Conservation (phyloP, 2,888 invertebrate genomes). For the Alitta virens region DNA sequence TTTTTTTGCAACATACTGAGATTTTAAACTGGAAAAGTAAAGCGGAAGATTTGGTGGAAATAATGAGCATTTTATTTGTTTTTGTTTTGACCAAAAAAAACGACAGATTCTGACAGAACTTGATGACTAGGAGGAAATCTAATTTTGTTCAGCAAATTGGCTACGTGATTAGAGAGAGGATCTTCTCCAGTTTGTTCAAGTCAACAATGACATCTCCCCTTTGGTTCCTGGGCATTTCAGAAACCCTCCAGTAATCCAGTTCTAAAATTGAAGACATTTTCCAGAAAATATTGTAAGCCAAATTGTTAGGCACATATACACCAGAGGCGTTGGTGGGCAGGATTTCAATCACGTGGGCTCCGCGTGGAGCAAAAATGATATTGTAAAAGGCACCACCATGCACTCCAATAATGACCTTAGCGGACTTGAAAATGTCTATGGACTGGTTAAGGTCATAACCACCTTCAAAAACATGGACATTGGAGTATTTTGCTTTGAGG, state of each 20-base stretch:
- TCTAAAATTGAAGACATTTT: slow-evolving; percentile 11
- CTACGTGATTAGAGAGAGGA: background rate
- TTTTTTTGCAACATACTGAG: too few species aligned
- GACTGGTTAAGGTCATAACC: slow-evolving; percentile 3
- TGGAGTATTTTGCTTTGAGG: slow-evolving; percentile 2
- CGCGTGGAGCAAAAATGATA: slow-evolving; percentile 10
- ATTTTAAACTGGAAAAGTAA: too few species aligned
- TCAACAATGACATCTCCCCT: slow-evolving; percentile 6
- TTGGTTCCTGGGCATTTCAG: slow-evolving; percentile 1
- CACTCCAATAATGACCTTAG: slow-evolving; percentile 19
- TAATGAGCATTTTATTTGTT: too few species aligned
- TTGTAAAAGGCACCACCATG: slow-evolving; percentile 25
- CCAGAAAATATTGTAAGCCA: slow-evolving; percentile 15
- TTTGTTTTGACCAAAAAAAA: too few species aligned
- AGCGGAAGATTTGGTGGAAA: too few species aligned
- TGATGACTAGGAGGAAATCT: too few species aligned
- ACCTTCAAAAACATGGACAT: slow-evolving; percentile 13
- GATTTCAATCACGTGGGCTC: slow-evolving; percentile 13
- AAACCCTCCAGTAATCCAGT: slow-evolving; percentile 11
- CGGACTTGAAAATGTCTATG: slow-evolving; percentile 6
- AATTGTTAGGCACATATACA: slow-evolving; percentile 1
- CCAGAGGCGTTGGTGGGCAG: slow-evolving; percentile 14
- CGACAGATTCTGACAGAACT: too few species aligned
- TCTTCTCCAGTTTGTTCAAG: background rate
- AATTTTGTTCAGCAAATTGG: too few species aligned